Conservation (phyloP, 1,140 invertebrate species). For the Ceratosolen fusciceps region DNA sequence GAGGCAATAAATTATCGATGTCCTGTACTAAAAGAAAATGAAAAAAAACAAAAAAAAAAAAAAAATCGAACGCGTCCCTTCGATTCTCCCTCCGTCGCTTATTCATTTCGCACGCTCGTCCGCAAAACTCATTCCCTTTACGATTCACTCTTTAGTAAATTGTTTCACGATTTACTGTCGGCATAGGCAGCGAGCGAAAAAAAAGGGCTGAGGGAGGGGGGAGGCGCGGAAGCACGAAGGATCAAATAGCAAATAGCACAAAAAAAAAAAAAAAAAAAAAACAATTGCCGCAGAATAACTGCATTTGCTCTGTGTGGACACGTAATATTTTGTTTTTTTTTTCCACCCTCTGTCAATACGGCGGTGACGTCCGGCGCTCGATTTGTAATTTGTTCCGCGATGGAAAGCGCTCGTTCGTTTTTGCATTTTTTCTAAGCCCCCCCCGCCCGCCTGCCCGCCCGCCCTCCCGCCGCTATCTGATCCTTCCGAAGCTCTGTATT, state of each 20-base stretch:
- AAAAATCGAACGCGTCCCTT: too few species aligned
- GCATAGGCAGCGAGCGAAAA: too few species aligned
- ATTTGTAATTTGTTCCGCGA: slow-evolving; percentile 6
- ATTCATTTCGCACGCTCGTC: background rate
- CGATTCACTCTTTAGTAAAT: slow-evolving; percentile 8
- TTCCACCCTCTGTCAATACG: background rate
- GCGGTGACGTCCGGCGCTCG: background rate
- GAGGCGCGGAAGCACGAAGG: too few species aligned
- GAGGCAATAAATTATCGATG: too few species aligned
- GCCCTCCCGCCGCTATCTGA: background rate
- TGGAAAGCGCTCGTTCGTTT: background rate
- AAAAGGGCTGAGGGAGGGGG: too few species aligned
- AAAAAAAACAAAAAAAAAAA: too few species aligned
- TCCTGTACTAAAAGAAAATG: too few species aligned
- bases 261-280: background rate
- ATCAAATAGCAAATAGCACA: background rate
- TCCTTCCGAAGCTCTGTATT: background rate
- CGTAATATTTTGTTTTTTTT: slow-evolving; percentile 11
- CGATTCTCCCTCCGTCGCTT: too few species aligned
- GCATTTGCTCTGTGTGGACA: background rate
- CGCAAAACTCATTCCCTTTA: background rate
- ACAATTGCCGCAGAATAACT: background rate
- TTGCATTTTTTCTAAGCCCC: background rate
- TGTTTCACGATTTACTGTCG: too few species aligned
- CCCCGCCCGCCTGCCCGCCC: too few species aligned